phyloP scores from a whole-genome alignment of 1,140 invertebrate genomes.

The Cotesia vestalis region DNA sequence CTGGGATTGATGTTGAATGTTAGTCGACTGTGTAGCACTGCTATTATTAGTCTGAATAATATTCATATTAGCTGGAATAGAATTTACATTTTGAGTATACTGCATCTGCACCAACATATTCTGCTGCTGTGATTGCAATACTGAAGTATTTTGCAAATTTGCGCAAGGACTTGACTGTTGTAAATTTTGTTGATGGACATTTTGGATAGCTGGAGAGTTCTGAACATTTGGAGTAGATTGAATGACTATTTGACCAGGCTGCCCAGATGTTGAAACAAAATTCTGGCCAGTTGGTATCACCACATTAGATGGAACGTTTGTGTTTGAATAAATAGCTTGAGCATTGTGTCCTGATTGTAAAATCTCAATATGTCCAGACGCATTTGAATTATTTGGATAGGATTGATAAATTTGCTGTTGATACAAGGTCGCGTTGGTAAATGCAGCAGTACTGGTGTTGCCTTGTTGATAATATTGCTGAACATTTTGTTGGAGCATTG shows the following conservation, averaged over 20 bases:
- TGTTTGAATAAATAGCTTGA: slow-evolving; percentile 55
- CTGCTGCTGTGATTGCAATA: slow-evolving; percentile 53
- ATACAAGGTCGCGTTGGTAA: slow-evolving; percentile 48
- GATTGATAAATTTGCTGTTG: slow-evolving; percentile 59
- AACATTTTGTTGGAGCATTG: slow-evolving; percentile 52
- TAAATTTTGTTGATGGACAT: slow-evolving; percentile 40
- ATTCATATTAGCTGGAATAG: slow-evolving; percentile 47
- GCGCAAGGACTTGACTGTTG: slow-evolving; percentile 46
- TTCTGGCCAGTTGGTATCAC: slow-evolving; percentile 50
- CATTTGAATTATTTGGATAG: slow-evolving; percentile 51
- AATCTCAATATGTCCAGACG: slow-evolving; percentile 55
- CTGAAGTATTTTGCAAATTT: slow-evolving; percentile 50
- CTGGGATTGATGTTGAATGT: slow-evolving; percentile 50
- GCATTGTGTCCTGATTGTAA: slow-evolving; percentile 50
- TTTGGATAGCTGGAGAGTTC: slow-evolving; percentile 50
- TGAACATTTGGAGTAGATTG: slow-evolving; percentile 53
- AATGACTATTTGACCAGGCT: slow-evolving; percentile 52
- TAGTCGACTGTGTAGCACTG: slow-evolving; percentile 44
- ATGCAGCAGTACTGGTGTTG: slow-evolving; percentile 43
- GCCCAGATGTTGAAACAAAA: slow-evolving; percentile 50
- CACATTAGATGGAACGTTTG: slow-evolving; percentile 46
- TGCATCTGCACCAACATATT: slow-evolving; percentile 58
- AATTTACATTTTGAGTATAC: slow-evolving; percentile 48
- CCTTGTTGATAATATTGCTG: slow-evolving; percentile 47
- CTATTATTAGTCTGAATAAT: slow-evolving; percentile 47